These are phyloP conservation scores for Spisula solida DNA, from an alignment of 2,888 invertebrate species.

Conservation along the genomic window DNA sequence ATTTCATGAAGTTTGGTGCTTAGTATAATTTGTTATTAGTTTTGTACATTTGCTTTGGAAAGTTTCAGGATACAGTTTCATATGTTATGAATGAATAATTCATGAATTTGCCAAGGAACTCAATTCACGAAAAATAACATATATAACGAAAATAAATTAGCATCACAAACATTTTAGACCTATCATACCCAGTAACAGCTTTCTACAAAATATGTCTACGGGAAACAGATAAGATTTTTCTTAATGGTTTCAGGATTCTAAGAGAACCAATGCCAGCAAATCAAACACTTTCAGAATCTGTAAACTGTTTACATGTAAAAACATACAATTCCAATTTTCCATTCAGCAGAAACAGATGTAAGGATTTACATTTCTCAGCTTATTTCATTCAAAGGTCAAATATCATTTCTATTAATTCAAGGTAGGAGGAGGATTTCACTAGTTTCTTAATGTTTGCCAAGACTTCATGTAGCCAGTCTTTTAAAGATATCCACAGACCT, in stretches of 20 bases:
- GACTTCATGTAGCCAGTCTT: no score
- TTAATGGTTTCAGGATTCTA: not conserved
- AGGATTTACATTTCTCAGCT: not conserved
- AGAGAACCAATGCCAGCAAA: not conserved
- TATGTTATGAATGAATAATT: no score
- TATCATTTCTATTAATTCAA: not conserved
- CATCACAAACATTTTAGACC: no score
- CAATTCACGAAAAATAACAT: no score
- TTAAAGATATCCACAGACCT: no score
- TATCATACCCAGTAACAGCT: not conserved
- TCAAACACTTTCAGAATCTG: not conserved
- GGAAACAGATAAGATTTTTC: not conserved
- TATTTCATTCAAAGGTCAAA: not conserved
- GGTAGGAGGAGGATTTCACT: not conserved
- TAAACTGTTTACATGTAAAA: slow-evolving; percentile 5
- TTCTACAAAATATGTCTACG: not conserved
- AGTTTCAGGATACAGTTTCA: no score
- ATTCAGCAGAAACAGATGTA: not conserved
- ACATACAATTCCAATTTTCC: not conserved
- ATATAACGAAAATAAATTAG: no score
- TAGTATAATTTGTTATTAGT: no score
- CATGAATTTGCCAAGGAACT: no score
- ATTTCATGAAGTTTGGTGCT: no score
- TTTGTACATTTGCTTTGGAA: no score
- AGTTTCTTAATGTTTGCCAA: no score